Evolutionary conservation across 2,888 invertebrate genomes (phyloP), one percentile per base, ranked within the genome.

Genomic region (Melieria crassipennis): DNA sequence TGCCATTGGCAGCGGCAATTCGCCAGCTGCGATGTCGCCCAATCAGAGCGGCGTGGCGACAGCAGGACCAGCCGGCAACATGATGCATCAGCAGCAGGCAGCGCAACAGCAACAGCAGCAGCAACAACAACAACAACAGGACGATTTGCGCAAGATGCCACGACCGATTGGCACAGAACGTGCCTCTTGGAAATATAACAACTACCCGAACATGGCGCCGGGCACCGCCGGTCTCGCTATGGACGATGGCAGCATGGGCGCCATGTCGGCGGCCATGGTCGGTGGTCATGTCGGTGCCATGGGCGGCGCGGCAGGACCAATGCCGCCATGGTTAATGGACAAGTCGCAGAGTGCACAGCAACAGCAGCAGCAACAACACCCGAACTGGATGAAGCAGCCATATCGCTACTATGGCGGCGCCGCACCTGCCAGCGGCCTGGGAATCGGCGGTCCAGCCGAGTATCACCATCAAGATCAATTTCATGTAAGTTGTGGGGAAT

Each of bases 141-240:
- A 87, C 72, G 87, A 87, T 78, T 82, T 84, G 77, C 83, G 87
- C 48, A 87, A 87, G 80, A 87, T 87, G 78, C 91, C 92, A 68
- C 82, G 92, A 5, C 94, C 95, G 65, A 95, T 95, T 84, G 95
- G 95, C 77, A 94, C 94, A 0, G 95, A 94, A 87, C 89, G 95
- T 79, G 86, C 86, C 13, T 85, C 85, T 64, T 86, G 86, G 86
- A 86, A 86, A 71, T 86, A 83, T 72, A 84, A 84, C 68, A 84
- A 84, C 75, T 86, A 83, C 71, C 80, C 82, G 46, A 84, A 81
- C 71, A 74, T 77, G 45, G 74, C 75, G 56, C 75, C 75, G 5
- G 65, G 78, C 72, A 65, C 75, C 56, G 77, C 76, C 46, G 77
- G 77, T 4, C 75, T 84, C 3, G 71, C 76, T 67, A 78, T 83